Conservation (phyloP, 2,888 invertebrate species). For the Leptura quadrifasciata region DNA sequence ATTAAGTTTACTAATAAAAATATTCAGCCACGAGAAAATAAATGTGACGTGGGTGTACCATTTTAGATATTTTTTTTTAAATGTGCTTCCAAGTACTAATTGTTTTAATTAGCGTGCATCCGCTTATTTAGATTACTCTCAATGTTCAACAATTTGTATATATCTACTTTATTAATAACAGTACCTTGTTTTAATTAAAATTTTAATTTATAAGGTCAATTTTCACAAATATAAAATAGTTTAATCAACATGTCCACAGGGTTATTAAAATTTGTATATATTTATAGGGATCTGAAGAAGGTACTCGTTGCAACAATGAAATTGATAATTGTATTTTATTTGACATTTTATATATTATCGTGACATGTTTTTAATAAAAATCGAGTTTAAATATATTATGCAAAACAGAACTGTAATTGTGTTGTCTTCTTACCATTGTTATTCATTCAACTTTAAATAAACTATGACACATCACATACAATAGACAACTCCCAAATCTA, state of each 20-base stretch:
- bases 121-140: neutral
- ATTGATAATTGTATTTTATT: neutral
- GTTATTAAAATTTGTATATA: constrained; percentile 23
- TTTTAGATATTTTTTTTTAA: no score
- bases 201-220: constrained; percentile 14
- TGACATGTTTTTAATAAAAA: neutral
- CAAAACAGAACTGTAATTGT: no score
- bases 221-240: constrained; percentile 2
- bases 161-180: neutral
- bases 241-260: neutral
- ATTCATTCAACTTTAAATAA: no score
- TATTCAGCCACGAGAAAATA: no score
- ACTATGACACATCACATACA: no score
- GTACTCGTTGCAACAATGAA: neutral
- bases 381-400: neutral
- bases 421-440: no score
- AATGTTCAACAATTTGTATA: constrained; percentile 3
- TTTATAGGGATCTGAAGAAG: constrained; percentile 28
- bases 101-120: neutral
- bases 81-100: neutral
- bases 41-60: no score
- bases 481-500: no score
- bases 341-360: neutral
- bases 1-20: no score
- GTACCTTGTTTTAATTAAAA: constrained; percentile 28